Evolutionary conservation across 2,113 vertebrate species (phyloP), one percentile per base, ranked within the genome.

Genomic region (Mustelus asterias): DNA sequence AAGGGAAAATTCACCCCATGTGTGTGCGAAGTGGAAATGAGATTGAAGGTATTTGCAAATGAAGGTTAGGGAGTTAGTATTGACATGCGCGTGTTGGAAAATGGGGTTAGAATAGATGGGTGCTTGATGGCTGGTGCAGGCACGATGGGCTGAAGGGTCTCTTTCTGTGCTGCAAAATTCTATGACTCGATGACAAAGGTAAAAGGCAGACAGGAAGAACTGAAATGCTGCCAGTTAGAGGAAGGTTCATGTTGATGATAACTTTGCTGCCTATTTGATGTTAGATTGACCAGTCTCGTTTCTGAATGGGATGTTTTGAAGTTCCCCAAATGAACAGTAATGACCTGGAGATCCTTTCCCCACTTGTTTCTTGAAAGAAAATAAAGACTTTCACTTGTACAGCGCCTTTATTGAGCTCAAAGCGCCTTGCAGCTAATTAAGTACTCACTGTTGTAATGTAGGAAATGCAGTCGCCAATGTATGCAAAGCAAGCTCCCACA

Each of bases 21-120:
- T 63, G 89, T 22, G n/a, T 92, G 7, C 18, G 58, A 92, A 92
- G 89, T 92, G 29, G 89, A 58, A 92, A 92, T 92, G 58, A 63
- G 29, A 37, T 65, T 80, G n/a, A 80, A 37, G n/a, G 37, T n/a
- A 33, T 63, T 63, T 92, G 29, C 24, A 65, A 63, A 7, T 92
- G 54, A 92, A 65, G 54, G 29, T 9, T 6, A 26, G 26, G 11
- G 88, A 92, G 58, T 92, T 16, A 1, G 29, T 33, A 65, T 20
- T 63, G 89, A 65, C 89, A 37, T 16, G 58, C 33, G 20, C 16
- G n/a, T n/a, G 48, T 4, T 54, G 48, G 48, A 54, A 54, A 54
- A 54, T 54, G 48, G 48, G 48, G 48, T 54, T 54, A 54, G 48
- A 5, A 54, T 54, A 54, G 48, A 54, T 3, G 48, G 48, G 48